Conservation (phyloP, 1,140 invertebrate species). For the Psilanteris sp. region DNA sequence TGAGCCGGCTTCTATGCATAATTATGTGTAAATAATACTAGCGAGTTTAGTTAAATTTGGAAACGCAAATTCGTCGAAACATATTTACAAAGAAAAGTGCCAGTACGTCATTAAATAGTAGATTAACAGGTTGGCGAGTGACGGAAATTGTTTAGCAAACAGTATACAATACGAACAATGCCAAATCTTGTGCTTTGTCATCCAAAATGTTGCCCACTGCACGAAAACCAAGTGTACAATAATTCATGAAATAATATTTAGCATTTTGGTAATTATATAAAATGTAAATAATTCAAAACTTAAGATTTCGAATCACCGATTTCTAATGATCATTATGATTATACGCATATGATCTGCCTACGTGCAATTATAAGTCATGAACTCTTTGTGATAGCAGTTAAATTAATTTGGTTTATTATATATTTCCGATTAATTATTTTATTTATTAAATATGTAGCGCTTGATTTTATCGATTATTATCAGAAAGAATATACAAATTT, state of each 20-base stretch:
- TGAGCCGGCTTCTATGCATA: constrained; percentile 21
- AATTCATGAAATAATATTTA: constrained; percentile 51
- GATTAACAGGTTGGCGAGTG: constrained; percentile 39
- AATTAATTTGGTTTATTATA: too few species aligned
- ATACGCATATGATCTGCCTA: too few species aligned
- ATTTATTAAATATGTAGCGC: too few species aligned
- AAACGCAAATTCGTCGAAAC: constrained; percentile 29
- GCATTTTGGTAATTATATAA: constrained; percentile 33
- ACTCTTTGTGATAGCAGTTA: too few species aligned
- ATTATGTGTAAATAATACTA: constrained; percentile 39
- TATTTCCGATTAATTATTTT: too few species aligned
- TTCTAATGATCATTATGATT: too few species aligned
- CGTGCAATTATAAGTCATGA: too few species aligned
- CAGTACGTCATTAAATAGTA: constrained; percentile 43
- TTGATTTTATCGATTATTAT: too few species aligned
- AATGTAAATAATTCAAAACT: not conserved
- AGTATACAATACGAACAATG: constrained; percentile 47
- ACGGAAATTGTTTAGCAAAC: constrained; percentile 50
- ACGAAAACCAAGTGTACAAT: constrained; percentile 34
- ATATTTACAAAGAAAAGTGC: constrained; percentile 44
- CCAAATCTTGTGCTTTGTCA: constrained; percentile 51
- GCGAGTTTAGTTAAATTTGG: constrained; percentile 34
- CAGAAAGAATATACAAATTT: too few species aligned
- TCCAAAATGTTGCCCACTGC: constrained; percentile 31
- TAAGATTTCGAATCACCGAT: constrained; percentile 8